Base-by-base conservation (phyloP, 2,113 vertebrate species). In the Paraplagusia blochii region DNA sequence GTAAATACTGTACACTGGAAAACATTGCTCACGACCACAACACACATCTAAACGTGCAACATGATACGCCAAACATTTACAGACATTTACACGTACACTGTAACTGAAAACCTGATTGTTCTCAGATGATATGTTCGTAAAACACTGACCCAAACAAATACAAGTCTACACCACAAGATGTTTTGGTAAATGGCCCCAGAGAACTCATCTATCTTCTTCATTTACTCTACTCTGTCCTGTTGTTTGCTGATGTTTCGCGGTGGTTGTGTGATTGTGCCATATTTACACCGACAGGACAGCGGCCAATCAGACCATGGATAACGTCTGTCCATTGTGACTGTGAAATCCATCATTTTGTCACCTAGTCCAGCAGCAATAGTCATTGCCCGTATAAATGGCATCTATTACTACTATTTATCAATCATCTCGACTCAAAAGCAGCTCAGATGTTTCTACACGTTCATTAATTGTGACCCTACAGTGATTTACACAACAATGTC, bases 91-190 rank as follows among this genome's bases (percentile, higher is more conserved):
- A 74, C 1, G 55, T 52, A 47, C 51, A 40, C 10, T 43, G 39
- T 9, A 62, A 44, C 49, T 56, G 59, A 18, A 22, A 17, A 44
- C 8, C 70, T 1, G 12, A 58, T 53, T 72, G 7, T 47, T 38
- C 17, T 61, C 12, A 15, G 16, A 36, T 59, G 65, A 74, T 60
- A 9, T 58, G 67, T 53, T 38, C 22, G 42, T 36, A 16, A 63
- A 29, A 18, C 34, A 18, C 15, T 22, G 17, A 60, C 18, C 40
- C 9, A 48, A 51, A 67, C 22, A 29, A 29, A 29, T 29, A 72
- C 47, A 76, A 49, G 9, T 52, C 29, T 45, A 9, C 74, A 66
- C 67, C 52, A 11, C 58, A 74, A 58, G 22, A 79, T 40, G 36
- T 36, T 66, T 59, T 34, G 45, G 12, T 17, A 53, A 66, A 52